Evolutionary conservation across 2,113 vertebrate genomes (phyloP).

Genomic region (Leptobrachium leishanense): DNA sequence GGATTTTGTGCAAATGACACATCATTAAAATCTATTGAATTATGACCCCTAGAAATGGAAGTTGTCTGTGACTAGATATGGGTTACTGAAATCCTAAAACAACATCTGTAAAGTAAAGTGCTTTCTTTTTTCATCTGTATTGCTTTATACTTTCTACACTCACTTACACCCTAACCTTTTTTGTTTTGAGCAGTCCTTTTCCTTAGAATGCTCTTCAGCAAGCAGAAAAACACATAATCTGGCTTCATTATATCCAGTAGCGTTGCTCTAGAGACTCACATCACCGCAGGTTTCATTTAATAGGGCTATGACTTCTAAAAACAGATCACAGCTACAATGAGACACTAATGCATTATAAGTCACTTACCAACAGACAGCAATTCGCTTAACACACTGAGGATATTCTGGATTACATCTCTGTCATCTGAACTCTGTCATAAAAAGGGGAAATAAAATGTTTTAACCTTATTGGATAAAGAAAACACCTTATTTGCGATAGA

Average conservation of each 20-base stretch:
- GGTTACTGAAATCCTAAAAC: too few species aligned
- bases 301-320: constrained; percentile 18
- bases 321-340: constrained; percentile 25
- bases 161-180: too few species aligned
- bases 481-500: not conserved
- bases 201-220: not conserved
- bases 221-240: constrained; percentile 1
- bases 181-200: not conserved
- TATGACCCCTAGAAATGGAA: too few species aligned
- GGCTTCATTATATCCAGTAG: constrained; percentile 25
- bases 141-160: too few species aligned
- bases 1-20: too few species aligned
- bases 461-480: not conserved
- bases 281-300: not conserved
- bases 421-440: constrained; percentile 75
- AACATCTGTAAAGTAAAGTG: too few species aligned
- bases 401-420: constrained; percentile 72
- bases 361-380: constrained; percentile 85
- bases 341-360: constrained; percentile 10
- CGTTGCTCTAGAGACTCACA: not conserved
- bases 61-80: too few species aligned
- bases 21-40: too few species aligned
- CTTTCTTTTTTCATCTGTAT: too few species aligned
- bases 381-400: constrained; percentile 80
- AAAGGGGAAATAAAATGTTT: constrained; percentile 27